These are phyloP conservation scores for Caenorhabditis panamensis DNA, from an alignment of 2,888 invertebrate genomes.

Conservation along the genomic window DNA sequence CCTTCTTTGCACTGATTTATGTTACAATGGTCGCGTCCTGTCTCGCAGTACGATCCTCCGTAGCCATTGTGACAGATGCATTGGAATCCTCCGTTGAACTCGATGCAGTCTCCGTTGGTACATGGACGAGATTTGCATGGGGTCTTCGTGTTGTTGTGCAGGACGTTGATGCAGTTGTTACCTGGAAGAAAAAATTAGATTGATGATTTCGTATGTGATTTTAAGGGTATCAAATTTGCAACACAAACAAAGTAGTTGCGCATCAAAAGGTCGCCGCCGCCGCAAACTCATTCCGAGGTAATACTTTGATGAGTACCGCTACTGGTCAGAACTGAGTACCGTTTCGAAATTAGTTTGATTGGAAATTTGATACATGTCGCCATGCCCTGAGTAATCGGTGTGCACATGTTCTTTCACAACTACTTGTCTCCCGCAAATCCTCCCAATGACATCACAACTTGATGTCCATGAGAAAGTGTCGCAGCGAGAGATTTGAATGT, in stretches of 20 bases:
- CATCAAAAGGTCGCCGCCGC: conserved; percentile 20
- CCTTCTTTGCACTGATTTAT: conserved; percentile 94
- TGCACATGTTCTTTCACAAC: neutral
- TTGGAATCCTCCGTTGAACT: conserved; percentile 88
- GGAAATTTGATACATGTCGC: neutral
- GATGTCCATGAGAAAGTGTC: conserved; percentile 19
- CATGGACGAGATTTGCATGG: conserved; percentile 23
- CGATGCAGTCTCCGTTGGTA: conserved; percentile 21
- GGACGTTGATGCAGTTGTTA: conserved; percentile 3
- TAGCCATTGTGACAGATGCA: conserved; percentile 99
- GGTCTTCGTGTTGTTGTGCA: neutral
- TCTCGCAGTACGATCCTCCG: conserved; percentile 85
- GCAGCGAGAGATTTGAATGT: neutral
- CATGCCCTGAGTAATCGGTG: neutral
- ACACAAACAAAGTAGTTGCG: neutral
- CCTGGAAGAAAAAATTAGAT: conserved; percentile 34
- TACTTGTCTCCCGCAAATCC: neutral
- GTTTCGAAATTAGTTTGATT: neutral
- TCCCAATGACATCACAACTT: neutral
- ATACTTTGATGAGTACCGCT: conserved; percentile 22
- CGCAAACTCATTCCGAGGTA: neutral
- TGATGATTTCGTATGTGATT: no score
- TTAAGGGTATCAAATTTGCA: conserved; percentile 44
- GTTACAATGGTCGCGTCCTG: conserved; percentile 89
- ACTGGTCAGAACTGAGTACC: neutral